Evolutionary conservation across 64 coral and sea anemone genomes (phyloP), one percentile per base, ranked within the genome.

Genomic region (Montipora capricornis): DNA sequence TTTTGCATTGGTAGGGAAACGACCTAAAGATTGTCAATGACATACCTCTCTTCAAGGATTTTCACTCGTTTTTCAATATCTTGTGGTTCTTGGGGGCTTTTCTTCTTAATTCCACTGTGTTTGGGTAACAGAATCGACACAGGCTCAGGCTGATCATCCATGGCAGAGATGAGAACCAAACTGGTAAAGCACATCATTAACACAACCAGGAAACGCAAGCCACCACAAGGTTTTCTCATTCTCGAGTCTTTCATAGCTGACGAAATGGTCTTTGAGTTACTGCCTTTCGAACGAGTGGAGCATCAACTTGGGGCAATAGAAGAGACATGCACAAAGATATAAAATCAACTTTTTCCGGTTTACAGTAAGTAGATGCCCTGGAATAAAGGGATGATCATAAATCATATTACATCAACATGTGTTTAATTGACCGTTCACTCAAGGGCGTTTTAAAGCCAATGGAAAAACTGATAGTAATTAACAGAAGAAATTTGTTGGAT

Each of bases 151-250:
- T 4, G 5, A 46, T 76, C 74, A 45, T 78, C 47, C 47, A 16
- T 78, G 76, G 76, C 76, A 49, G 47, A 78, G 76, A 78, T 48
- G 5, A 50, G 76, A 78, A 19, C 47, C 15, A 78, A 13, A 49
- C 49, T 49, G 76, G 47, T 37, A 78, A 11, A 78, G 16, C 76
- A 78, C 76, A 78, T 78, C 46, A 78, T 47, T 2, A 50, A 48
- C 76, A 20, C 12, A 49, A 4, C 76, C 2, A 78, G 6, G 76
- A 78, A 47, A 6, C 76, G 46, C 15, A 78, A 46, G 47, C 46
- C 47, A 6, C 5, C 15, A 5, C 76, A 37, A 19, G 45, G 46
- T 6, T 3, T 49, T 1, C 6, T 48, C 0, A 50, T 8, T 4
- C 13, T 14, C 29, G 47, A 48, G 4, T 1, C 1, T 7, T 78